Evolutionary conservation across 2,113 vertebrate species (phyloP), one percentile per base, ranked within the genome.

Genomic region (Aptenodytes patagonicus): DNA sequence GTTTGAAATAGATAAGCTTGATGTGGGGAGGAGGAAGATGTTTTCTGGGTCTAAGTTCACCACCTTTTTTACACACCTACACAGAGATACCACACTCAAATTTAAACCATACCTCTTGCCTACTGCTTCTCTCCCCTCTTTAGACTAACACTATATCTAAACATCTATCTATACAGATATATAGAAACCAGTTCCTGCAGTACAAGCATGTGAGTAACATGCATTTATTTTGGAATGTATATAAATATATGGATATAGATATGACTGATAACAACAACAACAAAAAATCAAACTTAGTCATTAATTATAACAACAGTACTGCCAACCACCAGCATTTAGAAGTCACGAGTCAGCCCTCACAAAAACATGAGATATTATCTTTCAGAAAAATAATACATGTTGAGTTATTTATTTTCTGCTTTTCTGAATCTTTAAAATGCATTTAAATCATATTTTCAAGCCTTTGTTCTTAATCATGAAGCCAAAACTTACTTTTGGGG

Each of bases 381-480:
- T 76, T 82, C 84, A 91, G 57, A 85, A 94, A 93, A 91, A 94
- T 47, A 64, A 19, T 76, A 20, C 3, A 0, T 25, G 22, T 64
- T 66, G 42, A 66, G 77, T 83, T 92, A 83, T 92, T 91, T 94
- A 79, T 70, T 87, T 91, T 95, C 77, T 72, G 70, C 61, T 93
- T 76, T 94, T 89, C 85, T 65, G 66, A 76, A 49, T 31, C 5
- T 47, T 73, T 87, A 72, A 76, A 89, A 80, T 60, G 29, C 52
- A 87, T 89, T 95, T 62, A 70, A 89, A 84, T 70, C 34, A 52
- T 76, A 36, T 93, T 93, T 93, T 79, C 81, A 79, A 93, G 81
- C 34, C 69, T 95, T 94, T 94, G 87, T 94, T 92, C 91, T 76
- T 80, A 66, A 88, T 82, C 84, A 88, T n/a, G 49, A 94, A 93